Evolutionary conservation across 2,797 vertebrate genomes (phyloP).

Genomic region (Aldrovandia affinis): DNA sequence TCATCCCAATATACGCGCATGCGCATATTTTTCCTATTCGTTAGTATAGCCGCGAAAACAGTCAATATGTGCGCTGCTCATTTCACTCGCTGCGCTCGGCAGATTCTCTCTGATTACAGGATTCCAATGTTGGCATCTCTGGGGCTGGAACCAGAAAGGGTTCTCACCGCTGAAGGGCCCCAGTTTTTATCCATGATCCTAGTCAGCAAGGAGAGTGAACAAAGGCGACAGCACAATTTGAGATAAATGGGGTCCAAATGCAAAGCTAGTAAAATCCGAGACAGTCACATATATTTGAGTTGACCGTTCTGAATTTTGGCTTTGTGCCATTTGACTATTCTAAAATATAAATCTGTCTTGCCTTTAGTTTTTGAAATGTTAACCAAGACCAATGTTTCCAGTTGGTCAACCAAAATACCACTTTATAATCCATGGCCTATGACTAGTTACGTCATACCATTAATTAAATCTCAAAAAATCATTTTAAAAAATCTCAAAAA

Average conservation of each 20-base stretch:
- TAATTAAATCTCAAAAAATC: too few species aligned
- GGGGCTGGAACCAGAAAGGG: not conserved
- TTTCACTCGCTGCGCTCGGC: too few species aligned
- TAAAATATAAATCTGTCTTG: not conserved
- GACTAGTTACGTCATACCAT: too few species aligned
- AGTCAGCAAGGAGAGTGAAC: not conserved
- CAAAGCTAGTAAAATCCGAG: not conserved
- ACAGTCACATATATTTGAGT: not conserved
- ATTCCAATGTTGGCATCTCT: too few species aligned
- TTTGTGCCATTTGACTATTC: not conserved
- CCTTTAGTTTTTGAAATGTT: not conserved
- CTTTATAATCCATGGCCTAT: too few species aligned
- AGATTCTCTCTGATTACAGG: not conserved
- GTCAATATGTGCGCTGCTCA: too few species aligned
- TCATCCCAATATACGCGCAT: too few species aligned
- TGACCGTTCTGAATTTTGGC: not conserved
- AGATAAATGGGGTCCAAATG: not conserved
- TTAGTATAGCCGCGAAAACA: too few species aligned
- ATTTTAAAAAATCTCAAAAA: too few species aligned
- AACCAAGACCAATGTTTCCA: not conserved
- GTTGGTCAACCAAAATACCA: too few species aligned
- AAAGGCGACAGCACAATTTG: not conserved
- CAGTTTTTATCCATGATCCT: not conserved
- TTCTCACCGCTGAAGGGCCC: not conserved
- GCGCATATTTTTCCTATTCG: too few species aligned